phyloP scores from a whole-genome alignment of 2,888 invertebrate species.

The Ommatoiulus sabulosus region DNA sequence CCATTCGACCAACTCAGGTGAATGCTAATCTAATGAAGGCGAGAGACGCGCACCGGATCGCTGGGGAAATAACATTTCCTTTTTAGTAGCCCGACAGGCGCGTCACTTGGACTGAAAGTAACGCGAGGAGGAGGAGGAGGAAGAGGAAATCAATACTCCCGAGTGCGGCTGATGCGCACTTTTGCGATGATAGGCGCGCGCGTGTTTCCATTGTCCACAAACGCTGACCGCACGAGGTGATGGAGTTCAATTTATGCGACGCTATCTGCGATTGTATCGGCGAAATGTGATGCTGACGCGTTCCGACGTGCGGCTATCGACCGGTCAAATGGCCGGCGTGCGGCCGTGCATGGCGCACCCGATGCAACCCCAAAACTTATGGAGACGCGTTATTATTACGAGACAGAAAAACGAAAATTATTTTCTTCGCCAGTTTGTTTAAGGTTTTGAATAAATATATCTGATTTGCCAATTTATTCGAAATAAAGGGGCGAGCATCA shows the following conservation, averaged over 20 bases:
- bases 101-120: not conserved
- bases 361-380: too few relatives aligned
- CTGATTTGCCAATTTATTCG: too few relatives aligned
- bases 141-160: not conserved
- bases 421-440: too few relatives aligned
- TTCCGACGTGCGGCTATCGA: not conserved
- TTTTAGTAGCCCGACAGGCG: conserved; percentile 15
- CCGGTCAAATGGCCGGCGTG: not conserved
- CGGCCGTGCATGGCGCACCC: too few relatives aligned
- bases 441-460: too few relatives aligned
- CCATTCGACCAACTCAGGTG: conserved; percentile 41
- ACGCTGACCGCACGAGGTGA: conserved; percentile 45
- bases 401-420: too few relatives aligned
- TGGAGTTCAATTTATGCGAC: conserved; percentile 38
- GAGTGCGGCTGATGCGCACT: not conserved
- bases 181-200: conserved; percentile 15
- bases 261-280: conserved; percentile 38
- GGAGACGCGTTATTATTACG: too few relatives aligned
- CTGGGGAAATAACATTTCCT: conserved; percentile 46
- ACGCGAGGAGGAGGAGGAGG: not conserved
- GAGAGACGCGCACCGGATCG: conserved; percentile 1
- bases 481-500: too few relatives aligned
- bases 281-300: conserved; percentile 6
- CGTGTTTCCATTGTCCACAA: conserved; percentile 42
- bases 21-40: conserved; percentile 47